These are phyloP conservation scores for Rhombomys opimus DNA, from an alignment of 2,113 vertebrate species.

Conservation along the genomic window DNA sequence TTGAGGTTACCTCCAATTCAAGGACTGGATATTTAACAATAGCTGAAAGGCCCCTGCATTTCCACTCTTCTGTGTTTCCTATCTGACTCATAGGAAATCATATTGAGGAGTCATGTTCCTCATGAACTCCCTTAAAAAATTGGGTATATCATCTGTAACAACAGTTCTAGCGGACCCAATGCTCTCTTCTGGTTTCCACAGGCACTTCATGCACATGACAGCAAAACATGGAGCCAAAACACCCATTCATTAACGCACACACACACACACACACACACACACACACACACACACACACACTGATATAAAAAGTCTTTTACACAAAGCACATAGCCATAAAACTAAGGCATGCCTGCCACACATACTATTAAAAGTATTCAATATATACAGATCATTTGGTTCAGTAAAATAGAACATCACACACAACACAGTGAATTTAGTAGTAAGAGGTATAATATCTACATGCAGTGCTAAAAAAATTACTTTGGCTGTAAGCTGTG, in stretches of 20 bases:
- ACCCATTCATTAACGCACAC: too few species aligned
- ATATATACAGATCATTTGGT: background rate
- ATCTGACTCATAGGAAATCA: background rate
- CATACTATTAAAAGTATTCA: background rate
- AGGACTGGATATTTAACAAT: background rate
- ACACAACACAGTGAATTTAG: background rate
- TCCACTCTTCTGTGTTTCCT: background rate
- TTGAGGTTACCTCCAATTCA: background rate
- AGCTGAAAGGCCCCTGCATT: too few species aligned
- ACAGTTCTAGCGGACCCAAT: too few species aligned
- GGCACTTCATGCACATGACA: background rate
- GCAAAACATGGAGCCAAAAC: background rate
- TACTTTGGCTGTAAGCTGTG: background rate
- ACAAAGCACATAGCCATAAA: background rate
- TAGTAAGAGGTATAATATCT: background rate
- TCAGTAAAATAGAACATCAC: background rate
- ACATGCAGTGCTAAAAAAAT: background rate
- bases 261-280: too few species aligned
- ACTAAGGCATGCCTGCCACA: background rate
- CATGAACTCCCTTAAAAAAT: background rate
- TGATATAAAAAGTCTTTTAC: background rate
- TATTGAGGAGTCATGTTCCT: background rate
- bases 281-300: too few species aligned
- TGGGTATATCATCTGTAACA: too few species aligned
- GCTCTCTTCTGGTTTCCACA: too few species aligned